Evolutionary conservation across 2,888 invertebrate genomes (phyloP), one percentile per base, ranked within the genome.

Genomic region (Drosophila lutescens): DNA sequence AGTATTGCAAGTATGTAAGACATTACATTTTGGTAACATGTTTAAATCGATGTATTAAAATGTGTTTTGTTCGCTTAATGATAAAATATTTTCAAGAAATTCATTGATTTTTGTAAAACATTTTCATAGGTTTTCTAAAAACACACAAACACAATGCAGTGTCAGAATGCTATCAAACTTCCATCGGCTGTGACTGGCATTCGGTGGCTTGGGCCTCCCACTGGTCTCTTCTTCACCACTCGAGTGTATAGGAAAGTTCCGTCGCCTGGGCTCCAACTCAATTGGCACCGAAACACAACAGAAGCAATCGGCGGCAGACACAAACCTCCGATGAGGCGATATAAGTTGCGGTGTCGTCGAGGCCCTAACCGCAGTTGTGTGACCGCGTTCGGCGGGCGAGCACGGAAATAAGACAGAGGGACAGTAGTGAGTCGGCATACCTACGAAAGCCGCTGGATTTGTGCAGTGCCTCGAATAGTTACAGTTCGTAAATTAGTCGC

Each of bases 301-400:
- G 47, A 47, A 32, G 49, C 49, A 49, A 17, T 26, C 26, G 46
- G 8, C 46, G 46, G 46, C 46, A 13, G 46, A 49, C 62, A 67
- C 51, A 56, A 47, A 66, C 50, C 67, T 53, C 74, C 65, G 65
- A 20, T 41, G 59, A 84, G 70, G 54, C 84, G 76, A 78, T 83
- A 83, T 83, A 83, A 83, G 83, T 84, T 59, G 56, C 65, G 36
- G 47, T 57, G 63, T 43, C 62, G 50, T 47, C 32, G 60, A 46
- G 51, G 69, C 58, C 69, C 67, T 68, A 73, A 78, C 87, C 88
- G 81, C 83, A 83, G 83, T 83, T 84, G 88, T 71, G 79, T 70
- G 74, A 73, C 85, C 85, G 87, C 83, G 76, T 74, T 83, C 74
- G 81, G 86, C 85, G 76, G 81, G 79, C 70, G 74, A 84, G 74